phyloP scores from a whole-genome alignment of 2,113 vertebrate genomes.

The Glaucidium brasilianum region DNA sequence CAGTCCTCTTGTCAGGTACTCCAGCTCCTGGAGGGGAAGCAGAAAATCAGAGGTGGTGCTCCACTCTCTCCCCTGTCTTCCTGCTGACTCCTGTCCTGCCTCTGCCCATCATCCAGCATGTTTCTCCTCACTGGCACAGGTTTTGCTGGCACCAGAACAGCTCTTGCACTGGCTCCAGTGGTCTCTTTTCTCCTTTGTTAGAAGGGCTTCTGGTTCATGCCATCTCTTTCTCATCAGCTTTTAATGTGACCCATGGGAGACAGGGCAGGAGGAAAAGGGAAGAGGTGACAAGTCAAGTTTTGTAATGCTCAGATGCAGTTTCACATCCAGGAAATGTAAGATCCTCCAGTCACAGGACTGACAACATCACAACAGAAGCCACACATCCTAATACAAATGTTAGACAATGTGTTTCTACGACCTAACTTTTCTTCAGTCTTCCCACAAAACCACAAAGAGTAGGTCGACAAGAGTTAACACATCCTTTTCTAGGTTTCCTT shows the following conservation, averaged over 20 bases:
- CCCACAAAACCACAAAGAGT: constrained; percentile 50
- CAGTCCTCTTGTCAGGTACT: background rate
- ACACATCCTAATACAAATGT: background rate
- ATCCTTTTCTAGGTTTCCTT: background rate
- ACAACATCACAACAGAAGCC: background rate
- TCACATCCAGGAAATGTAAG: constrained; percentile 18
- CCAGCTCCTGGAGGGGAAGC: background rate
- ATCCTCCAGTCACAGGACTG: background rate
- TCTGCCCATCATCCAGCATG: background rate
- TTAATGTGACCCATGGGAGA: background rate
- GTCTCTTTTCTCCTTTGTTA: background rate
- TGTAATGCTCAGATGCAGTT: background rate
- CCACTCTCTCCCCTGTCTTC: background rate
- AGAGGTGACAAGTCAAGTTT: background rate
- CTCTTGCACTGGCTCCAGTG: background rate
- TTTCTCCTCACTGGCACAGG: background rate
- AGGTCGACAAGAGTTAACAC: constrained; percentile 14
- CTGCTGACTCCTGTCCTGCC: background rate
- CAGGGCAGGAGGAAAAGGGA: background rate
- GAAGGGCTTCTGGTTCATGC: background rate
- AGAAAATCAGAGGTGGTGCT: background rate
- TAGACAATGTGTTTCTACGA: background rate
- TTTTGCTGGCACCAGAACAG: background rate
- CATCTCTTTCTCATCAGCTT: background rate
- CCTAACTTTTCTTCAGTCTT: constrained; percentile 16